phyloP scores from a whole-genome alignment of 1,140 invertebrate species.

The Temnothorax longispinosus region DNA sequence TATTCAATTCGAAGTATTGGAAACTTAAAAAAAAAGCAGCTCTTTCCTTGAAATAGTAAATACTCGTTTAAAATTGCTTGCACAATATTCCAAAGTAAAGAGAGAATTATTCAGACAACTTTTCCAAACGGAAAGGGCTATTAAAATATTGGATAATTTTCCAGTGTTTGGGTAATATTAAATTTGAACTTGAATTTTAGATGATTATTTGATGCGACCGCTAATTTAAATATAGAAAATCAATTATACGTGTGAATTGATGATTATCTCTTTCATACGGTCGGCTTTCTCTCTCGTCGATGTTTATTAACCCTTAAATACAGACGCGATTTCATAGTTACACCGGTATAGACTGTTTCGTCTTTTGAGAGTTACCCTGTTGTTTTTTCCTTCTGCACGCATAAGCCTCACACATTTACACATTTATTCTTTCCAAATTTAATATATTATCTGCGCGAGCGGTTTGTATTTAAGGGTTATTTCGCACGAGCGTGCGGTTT shows the following conservation, averaged over 20 bases:
- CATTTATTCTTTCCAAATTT: not conserved
- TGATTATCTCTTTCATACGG: not conserved
- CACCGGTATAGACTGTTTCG: not conserved
- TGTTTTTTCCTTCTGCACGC: not conserved
- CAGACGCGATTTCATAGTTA: not conserved
- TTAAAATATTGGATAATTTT: not conserved
- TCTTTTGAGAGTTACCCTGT: not conserved
- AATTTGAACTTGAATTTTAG: not conserved
- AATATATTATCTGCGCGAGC: not conserved
- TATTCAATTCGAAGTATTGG: slow-evolving; percentile 55
- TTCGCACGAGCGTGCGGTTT: not conserved
- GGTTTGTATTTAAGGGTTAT: slow-evolving; percentile 36
- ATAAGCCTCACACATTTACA: not conserved
- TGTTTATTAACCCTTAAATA: slow-evolving; percentile 34
- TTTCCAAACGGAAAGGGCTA: not conserved
- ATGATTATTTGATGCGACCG: not conserved
- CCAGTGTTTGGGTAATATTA: not conserved
- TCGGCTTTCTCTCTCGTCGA: slow-evolving; percentile 42
- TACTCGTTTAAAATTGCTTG: not conserved
- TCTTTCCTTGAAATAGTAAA: not conserved
- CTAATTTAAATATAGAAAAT: not conserved
- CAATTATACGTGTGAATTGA: not conserved
- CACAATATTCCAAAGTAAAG: not conserved
- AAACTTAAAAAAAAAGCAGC: not conserved
- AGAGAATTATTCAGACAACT: not conserved